Evolutionary conservation across 2,113 vertebrate species (phyloP).

Genomic region (Mustela lutreola): DNA sequence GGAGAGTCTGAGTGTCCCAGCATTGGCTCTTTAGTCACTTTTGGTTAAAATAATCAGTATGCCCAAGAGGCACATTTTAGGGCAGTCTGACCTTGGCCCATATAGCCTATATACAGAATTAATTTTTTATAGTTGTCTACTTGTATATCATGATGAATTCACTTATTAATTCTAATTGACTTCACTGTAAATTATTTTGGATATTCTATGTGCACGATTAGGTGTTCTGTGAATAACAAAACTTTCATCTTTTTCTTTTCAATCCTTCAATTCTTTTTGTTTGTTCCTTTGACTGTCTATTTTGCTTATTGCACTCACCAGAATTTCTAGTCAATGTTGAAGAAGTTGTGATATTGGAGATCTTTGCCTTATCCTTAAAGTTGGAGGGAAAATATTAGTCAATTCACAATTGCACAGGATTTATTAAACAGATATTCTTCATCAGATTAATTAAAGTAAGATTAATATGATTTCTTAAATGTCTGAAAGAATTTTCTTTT

Average conservation of each 20-base stretch:
- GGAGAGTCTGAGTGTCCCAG: not conserved
- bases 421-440: not conserved
- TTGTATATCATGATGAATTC: not conserved
- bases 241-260: not conserved
- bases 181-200: not conserved
- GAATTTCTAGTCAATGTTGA: not conserved
- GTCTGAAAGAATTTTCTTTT: not conserved
- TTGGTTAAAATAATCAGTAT: not conserved
- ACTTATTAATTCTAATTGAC: not conserved
- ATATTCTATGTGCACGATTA: not conserved
- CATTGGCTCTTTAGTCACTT: not conserved
- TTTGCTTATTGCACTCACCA: not conserved
- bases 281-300: not conserved
- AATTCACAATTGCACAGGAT: not conserved
- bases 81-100: not conserved
- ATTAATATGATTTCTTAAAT: constrained; percentile 13
- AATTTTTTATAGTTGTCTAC: not conserved
- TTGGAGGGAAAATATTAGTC: not conserved
- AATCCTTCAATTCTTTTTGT: not conserved
- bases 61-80: not conserved
- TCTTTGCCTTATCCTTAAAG: not conserved
- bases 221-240: not conserved
- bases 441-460: not conserved
- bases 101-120: not conserved
- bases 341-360: not conserved